Base-by-base conservation (phyloP, 2,797 vertebrate species). In the Acropternis orthonyx region DNA sequence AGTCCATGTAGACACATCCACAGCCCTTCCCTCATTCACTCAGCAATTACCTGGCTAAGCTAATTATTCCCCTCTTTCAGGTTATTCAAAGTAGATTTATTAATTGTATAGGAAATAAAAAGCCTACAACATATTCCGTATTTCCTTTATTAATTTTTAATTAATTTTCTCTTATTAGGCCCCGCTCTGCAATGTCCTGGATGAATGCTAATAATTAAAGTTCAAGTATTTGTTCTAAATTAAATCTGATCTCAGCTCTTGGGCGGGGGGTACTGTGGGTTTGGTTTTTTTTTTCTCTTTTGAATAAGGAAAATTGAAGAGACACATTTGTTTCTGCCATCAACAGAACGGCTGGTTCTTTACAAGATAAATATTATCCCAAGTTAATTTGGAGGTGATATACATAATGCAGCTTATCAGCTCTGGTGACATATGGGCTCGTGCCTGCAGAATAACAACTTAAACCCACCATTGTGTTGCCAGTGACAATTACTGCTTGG, bases 371-470 rank as follows among this genome's bases (percentile, higher is more conserved):
- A 93, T 77, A 92, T 61, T 71, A 73, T 9, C 59, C 67, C 44
- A 15, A 85, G 93, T 96, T 92, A 94, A 93, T 96, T 76, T 89
- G 93, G 80, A 81, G 81, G 85, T 61, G 74, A 82, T 63, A 59
- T 68, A 66, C 73, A 77, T 82, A 96, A 95, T 32, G 54, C 83
- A 89, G 86, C 27, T 5, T 23, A 91, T 94, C 80, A 89, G 30
- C 84, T 75, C 63, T 46, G 59, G 41, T 67, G 94, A 74, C 63
- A 75, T 24, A 63, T 23, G 85, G 92, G 75, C 34, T 37, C 23
- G 41, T 78, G 89, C 86, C 86, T 89, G 72, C 85, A 58, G 84
- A 94, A 81, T 7, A 95, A 88, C 78, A 90, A 75, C 79, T 85
- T 84, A 62, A 91, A 41, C 71, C 1, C 85, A 78, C 28, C 62